These are phyloP conservation scores for Anarrhichthys ocellatus DNA, from an alignment of 2,113 vertebrate genomes.

Conservation along the genomic window DNA sequence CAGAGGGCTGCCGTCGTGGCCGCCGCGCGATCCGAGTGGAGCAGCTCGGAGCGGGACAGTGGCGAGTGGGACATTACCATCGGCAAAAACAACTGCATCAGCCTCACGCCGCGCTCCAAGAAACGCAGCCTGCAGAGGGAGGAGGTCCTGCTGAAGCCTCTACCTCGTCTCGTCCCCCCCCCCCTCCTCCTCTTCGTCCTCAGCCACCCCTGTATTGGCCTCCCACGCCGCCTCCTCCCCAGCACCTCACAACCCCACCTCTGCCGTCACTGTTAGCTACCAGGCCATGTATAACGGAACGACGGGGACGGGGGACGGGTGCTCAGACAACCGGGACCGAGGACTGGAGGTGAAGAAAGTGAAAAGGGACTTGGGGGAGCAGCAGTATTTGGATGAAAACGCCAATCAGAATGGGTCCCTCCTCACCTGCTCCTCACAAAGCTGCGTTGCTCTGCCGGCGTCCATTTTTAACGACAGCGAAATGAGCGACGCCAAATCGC, in stretches of 20 bases:
- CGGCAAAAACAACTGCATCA: constrained; percentile 83
- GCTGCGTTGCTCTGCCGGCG: constrained; percentile 38
- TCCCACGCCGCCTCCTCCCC: constrained; percentile 42
- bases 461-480: constrained; percentile 58
- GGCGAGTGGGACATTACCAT: constrained; percentile 86
- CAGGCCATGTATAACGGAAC: constrained; percentile 77
- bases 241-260: constrained; percentile 37
- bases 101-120: constrained; percentile 89
- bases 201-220: constrained; percentile 23
- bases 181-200: constrained; percentile 50
- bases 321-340: constrained; percentile 76
- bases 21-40: constrained; percentile 80
- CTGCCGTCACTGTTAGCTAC: constrained; percentile 60
- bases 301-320: constrained; percentile 47
- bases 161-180: constrained; percentile 67
- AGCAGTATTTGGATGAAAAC: constrained; percentile 71
- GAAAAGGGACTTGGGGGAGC: constrained; percentile 80
- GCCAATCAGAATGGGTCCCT: constrained; percentile 74
- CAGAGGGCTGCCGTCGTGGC: constrained; percentile 80
- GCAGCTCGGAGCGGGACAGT: constrained; percentile 83
- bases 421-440: constrained; percentile 53
- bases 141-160: constrained; percentile 72
- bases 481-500: constrained; percentile 49
- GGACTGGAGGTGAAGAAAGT: constrained; percentile 87
- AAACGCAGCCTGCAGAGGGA: constrained; percentile 90